phyloP scores from a whole-genome alignment of 92 coral and sea anemone genomes.

The Virgularia gustaviana region DNA sequence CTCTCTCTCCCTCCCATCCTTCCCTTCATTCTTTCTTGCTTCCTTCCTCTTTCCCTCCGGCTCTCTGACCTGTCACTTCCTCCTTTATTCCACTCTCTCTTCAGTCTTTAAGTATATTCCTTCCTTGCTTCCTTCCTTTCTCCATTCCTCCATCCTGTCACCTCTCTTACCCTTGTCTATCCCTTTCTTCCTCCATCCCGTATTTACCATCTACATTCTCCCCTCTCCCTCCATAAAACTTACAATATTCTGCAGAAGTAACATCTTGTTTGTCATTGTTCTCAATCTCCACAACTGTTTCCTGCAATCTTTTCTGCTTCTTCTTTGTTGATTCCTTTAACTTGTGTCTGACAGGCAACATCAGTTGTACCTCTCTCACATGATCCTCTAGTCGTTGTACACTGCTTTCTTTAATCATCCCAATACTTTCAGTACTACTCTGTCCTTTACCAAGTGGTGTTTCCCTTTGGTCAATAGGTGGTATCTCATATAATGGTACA shows the following conservation, averaged over 20 bases:
- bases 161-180: no score
- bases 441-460: conserved; percentile 29
- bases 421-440: conserved; percentile 23
- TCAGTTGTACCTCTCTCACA: neutral
- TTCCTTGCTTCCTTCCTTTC: no score
- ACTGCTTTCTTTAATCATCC: conserved; percentile 60
- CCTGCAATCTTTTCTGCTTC: neutral
- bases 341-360: neutral
- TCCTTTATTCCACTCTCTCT: conserved; percentile 65
- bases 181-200: no score
- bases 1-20: conserved; percentile 19
- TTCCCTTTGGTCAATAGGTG: conserved; percentile 29
- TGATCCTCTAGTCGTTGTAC: no score
- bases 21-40: conserved; percentile 30
- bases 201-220: no score
- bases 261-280: neutral
- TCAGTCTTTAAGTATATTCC: no score
- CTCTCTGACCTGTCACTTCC: conserved; percentile 60
- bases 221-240: no score
- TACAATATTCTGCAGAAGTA: no score
- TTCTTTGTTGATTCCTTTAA: neutral
- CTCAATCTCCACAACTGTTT: neutral
- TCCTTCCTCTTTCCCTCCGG: conserved; percentile 40
- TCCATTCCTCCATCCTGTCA: no score
- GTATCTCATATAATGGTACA: neutral